These are phyloP conservation scores for Dicrostonyx torquatus DNA, from an alignment of 2,797 vertebrate genomes.

Conservation along the genomic window DNA sequence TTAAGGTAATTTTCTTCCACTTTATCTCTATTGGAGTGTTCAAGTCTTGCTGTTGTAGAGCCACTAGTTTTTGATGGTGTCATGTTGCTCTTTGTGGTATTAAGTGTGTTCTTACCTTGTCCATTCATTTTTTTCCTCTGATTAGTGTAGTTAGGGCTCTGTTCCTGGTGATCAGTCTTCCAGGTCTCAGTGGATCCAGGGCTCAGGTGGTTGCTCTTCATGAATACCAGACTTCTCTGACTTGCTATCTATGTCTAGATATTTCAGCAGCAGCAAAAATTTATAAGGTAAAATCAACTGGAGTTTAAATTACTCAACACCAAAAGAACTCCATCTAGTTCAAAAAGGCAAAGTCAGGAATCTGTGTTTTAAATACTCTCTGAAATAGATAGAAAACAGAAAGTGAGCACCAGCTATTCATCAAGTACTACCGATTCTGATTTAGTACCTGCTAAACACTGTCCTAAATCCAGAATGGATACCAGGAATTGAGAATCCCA, in stretches of 20 bases:
- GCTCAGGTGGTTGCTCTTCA: no score
- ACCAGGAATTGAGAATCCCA: background rate
- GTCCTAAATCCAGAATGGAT: background rate
- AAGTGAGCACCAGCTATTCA: background rate
- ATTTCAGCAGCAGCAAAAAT: background rate
- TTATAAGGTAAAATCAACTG: background rate
- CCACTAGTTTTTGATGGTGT: no score
- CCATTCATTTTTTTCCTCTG: no score
- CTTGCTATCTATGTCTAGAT: background rate
- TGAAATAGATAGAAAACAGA: background rate
- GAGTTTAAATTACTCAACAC: constrained; percentile 4
- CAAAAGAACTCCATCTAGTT: background rate
- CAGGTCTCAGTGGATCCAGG: no score
- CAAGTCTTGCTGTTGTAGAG: no score
- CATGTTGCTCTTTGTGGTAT: no score
- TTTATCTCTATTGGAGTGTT: no score
- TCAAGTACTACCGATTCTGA: background rate
- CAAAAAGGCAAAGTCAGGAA: background rate
- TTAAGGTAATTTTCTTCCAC: no score
- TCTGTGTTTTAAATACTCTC: background rate
- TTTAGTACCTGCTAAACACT: background rate
- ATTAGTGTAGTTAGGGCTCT: no score
- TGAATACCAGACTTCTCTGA: background rate
- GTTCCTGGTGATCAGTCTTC: no score
- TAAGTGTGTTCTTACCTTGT: no score